These are phyloP conservation scores for Episyrphus balteatus DNA, from an alignment of 1,140 invertebrate species.

Conservation along the genomic window DNA sequence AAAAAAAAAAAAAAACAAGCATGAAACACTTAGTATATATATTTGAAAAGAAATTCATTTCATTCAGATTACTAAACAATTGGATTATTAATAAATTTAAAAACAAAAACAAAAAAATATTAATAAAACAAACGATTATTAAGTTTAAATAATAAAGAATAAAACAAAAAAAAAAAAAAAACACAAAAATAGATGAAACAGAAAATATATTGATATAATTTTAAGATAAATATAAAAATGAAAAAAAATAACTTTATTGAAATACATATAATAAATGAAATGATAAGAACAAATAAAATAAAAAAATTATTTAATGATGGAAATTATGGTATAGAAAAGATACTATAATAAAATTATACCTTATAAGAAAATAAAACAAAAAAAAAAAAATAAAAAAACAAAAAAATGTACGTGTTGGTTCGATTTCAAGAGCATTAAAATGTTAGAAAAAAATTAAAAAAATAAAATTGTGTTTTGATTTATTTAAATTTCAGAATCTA, in stretches of 20 bases:
- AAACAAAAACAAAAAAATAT: too few relatives aligned
- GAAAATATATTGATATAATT: not conserved
- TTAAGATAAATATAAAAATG: not conserved
- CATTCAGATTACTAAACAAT: too few relatives aligned
- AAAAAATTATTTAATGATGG: not conserved
- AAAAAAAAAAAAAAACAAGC: not conserved
- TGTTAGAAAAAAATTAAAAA: slow-evolving; percentile 6
- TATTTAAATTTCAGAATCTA: too few relatives aligned
- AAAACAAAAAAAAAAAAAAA: not conserved
- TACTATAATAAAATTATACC: not conserved
- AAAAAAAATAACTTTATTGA: not conserved
- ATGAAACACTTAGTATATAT: not conserved
- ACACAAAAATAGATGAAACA: not conserved
- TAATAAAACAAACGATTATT: not conserved
- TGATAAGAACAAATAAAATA: not conserved
- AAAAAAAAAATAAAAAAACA: not conserved
- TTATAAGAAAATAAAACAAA: slow-evolving; percentile 1
- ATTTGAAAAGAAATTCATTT: not conserved
- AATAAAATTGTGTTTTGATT: not conserved
- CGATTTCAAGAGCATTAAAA: slow-evolving; percentile 6
- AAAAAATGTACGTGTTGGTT: slow-evolving; percentile 6
- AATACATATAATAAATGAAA: not conserved
- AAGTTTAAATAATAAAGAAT: not conserved
- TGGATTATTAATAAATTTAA: not conserved
- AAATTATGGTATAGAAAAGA: slow-evolving; percentile 1